These are phyloP conservation scores for Girardia tigrina DNA, from an alignment of 2,888 invertebrate genomes.

Conservation along the genomic window DNA sequence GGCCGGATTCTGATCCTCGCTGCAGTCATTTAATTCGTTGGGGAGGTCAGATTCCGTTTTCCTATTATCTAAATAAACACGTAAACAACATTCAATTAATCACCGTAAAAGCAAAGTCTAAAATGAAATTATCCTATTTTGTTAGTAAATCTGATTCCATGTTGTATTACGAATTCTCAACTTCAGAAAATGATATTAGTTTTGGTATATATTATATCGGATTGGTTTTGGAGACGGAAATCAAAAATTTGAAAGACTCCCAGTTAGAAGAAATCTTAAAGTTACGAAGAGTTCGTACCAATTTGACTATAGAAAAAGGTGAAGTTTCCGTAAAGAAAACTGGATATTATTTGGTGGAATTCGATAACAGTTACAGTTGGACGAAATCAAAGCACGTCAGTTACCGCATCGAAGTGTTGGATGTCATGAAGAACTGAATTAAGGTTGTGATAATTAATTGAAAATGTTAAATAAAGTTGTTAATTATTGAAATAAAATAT, in stretches of 20 bases:
- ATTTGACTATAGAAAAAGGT: neutral
- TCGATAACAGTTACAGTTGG: constrained; percentile 27
- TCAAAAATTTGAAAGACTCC: neutral
- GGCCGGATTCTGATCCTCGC: constrained; percentile 42
- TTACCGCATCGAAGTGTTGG: constrained; percentile 16
- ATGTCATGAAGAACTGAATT: neutral
- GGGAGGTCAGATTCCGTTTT: constrained; percentile 21
- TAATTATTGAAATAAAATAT: no score
- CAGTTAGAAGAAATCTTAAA: neutral
- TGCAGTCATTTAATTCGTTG: constrained; percentile 38
- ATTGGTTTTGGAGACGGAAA: neutral
- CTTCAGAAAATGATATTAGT: constrained; percentile 25
- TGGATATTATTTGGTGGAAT: constrained; percentile 10
- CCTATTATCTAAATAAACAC: constrained; percentile 21
- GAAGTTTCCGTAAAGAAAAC: neutral
- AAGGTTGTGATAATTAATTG: no score
- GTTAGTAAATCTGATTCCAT: neutral
- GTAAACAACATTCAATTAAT: neutral
- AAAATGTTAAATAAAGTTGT: no score
- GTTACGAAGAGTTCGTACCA: neutral
- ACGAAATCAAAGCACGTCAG: neutral
- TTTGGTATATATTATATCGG: constrained; percentile 9
- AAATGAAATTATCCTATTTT: neutral
- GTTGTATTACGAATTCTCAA: constrained; percentile 24
- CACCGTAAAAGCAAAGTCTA: neutral